A percentile compares a stretch with the other conserved stretches of the same genome.
Conservation (phyloP, 2,113 vertebrate genomes). For the Gracilinanus agilis region DNA sequence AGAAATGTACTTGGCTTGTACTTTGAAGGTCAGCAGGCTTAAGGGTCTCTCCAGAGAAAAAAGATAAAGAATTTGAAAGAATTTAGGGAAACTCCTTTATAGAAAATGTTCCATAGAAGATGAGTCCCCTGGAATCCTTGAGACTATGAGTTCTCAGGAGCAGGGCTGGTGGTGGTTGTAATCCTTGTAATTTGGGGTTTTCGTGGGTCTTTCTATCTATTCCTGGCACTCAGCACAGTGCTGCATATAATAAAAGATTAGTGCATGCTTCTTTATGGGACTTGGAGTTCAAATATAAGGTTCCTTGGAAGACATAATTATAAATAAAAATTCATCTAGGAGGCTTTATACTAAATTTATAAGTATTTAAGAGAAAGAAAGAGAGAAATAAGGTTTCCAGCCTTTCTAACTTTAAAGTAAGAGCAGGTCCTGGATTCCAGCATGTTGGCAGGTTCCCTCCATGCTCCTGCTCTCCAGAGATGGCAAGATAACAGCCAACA, state of each 20-base stretch:
- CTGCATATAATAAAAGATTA: not conserved
- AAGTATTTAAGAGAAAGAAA: too few species aligned
- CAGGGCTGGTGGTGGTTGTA: not conserved
- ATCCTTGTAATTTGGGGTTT: not conserved
- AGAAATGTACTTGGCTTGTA: not conserved
- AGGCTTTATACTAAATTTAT: too few species aligned
- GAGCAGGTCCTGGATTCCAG: too few species aligned
- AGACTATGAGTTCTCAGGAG: not conserved
- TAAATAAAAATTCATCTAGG: too few species aligned
- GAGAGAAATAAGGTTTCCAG: too few species aligned
- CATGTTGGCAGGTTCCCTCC: not conserved
- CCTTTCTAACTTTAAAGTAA: too few species aligned
- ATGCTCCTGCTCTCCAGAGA: not conserved
- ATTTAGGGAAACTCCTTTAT: not conserved
- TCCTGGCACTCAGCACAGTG: not conserved
- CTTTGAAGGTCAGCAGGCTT: not conserved
- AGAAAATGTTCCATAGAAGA: not conserved
- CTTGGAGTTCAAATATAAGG: not conserved
- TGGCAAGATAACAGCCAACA: too few species aligned
- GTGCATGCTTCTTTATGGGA: not conserved
- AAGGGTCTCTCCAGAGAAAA: not conserved
- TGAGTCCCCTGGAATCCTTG: not conserved
- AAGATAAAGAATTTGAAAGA: slow-evolving; percentile 11
- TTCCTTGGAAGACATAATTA: not conserved
- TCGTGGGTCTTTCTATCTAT: not conserved